phyloP scores from a whole-genome alignment of 2,113 vertebrate species.

The Bagarius yarrelli region DNA sequence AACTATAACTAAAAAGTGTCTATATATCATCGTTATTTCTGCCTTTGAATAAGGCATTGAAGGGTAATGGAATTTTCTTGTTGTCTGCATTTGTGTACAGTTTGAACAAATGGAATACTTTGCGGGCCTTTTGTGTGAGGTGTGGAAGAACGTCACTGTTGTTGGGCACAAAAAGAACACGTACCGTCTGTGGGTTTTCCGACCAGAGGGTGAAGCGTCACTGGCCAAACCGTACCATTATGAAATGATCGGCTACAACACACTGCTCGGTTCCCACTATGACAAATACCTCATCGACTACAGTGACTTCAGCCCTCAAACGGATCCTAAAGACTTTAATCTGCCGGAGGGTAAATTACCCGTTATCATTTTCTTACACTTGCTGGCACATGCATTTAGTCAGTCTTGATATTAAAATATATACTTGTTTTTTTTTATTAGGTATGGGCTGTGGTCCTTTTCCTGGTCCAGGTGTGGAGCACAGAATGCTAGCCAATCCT shows the following conservation, averaged over 20 bases:
- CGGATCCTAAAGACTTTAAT: conserved; percentile 62
- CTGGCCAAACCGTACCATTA: conserved; percentile 69
- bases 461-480: conserved; percentile 72
- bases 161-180: conserved; percentile 73
- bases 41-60: not conserved
- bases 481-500: conserved; percentile 76
- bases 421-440: conserved; percentile 33
- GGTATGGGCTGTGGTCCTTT: conserved; percentile 69
- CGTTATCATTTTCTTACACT: not conserved
- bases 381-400: not conserved
- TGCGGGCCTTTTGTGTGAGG: conserved; percentile 68
- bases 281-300: conserved; percentile 80
- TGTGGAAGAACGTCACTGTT: conserved; percentile 75
- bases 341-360: conserved; percentile 66
- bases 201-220: conserved; percentile 52
- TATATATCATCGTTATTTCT: not conserved
- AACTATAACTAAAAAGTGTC: not conserved
- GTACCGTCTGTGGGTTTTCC: conserved; percentile 77
- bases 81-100: conserved; percentile 52
- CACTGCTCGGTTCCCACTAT: conserved; percentile 77
- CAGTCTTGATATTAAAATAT: not conserved
- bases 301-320: conserved; percentile 66
- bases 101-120: conserved; percentile 75
- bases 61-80: no score
- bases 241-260: conserved; percentile 79